A percentile compares a stretch with the other conserved stretches of the same genome.
Evolutionary conservation across 2,888 invertebrate genomes (phyloP).

Genomic region (Lepidocyrtoides sp.): DNA sequence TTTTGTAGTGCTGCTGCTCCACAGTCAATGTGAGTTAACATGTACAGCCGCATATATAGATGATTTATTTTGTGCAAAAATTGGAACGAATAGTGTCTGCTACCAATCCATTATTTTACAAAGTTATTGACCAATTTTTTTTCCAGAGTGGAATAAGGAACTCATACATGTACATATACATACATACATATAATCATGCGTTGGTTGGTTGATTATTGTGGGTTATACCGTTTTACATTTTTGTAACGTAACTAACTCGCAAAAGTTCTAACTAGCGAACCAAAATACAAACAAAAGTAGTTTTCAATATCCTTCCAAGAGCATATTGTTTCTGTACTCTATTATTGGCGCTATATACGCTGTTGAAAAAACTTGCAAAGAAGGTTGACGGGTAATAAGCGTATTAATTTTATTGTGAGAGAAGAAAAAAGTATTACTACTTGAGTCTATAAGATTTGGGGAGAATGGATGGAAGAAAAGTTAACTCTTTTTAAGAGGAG

Average conservation of each 20-base stretch:
- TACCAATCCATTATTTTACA: slow-evolving; percentile 56
- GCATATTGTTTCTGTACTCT: background rate
- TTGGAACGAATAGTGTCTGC: slow-evolving; percentile 56
- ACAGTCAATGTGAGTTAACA: background rate
- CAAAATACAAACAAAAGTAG: background rate
- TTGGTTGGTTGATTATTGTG: slow-evolving; percentile 21
- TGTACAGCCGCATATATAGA: slow-evolving; percentile 12
- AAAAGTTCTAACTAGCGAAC: background rate
- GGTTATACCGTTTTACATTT: slow-evolving; percentile 5
- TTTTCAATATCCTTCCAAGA: background rate
- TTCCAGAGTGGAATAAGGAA: background rate
- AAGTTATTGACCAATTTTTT: slow-evolving; percentile 1
- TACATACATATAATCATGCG: slow-evolving; percentile 9
- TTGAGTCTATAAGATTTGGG: background rate
- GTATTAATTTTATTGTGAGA: slow-evolving; percentile 51
- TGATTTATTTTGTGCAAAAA: slow-evolving; percentile 70
- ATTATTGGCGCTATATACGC: background rate
- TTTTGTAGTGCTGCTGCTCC: background rate
- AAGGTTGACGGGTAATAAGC: slow-evolving; percentile 25
- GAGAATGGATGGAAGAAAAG: slow-evolving; percentile 33
- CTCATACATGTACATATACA: too few relatives aligned
- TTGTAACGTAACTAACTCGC: background rate
- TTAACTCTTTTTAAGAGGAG: slow-evolving; percentile 56
- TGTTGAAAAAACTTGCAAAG: background rate
- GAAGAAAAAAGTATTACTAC: background rate